Evolutionary conservation across 2,113 vertebrate genomes (phyloP).

Genomic region (Isurus oxyrinchus): DNA sequence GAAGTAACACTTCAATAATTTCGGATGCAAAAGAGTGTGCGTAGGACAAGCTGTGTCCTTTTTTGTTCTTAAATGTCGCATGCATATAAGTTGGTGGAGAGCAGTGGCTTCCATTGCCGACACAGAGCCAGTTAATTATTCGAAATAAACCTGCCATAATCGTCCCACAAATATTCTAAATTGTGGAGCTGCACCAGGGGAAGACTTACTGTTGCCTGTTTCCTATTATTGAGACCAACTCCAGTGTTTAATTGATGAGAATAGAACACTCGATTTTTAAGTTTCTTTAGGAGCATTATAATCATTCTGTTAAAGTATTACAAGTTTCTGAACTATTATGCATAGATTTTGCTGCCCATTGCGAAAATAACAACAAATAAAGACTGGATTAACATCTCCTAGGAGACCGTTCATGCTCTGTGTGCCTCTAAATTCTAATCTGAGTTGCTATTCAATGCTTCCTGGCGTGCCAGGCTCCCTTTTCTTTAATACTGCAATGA

Average conservation of each 20-base stretch:
- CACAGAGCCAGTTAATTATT: not conserved
- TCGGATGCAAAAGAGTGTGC: not conserved
- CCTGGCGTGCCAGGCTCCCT: not conserved
- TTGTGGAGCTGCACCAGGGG: not conserved
- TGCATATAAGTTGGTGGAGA: not conserved
- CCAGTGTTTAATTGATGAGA: not conserved
- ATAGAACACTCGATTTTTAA: not conserved
- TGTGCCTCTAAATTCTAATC: not conserved
- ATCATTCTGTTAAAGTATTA: not conserved
- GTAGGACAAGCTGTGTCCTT: too few species aligned
- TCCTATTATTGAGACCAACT: not conserved
- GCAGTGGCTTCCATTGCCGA: not conserved
- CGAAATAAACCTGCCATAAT: not conserved
- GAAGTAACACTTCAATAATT: not conserved
- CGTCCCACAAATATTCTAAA: not conserved
- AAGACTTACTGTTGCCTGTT: not conserved
- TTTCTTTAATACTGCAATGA: not conserved
- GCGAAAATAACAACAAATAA: not conserved
- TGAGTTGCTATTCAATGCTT: not conserved
- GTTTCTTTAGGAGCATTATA: not conserved
- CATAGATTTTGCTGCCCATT: not conserved
- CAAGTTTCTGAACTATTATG: not conserved
- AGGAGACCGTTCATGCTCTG: not conserved
- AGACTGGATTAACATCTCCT: not conserved
- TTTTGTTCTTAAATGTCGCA: not conserved